Evolutionary conservation across 2,113 vertebrate species (phyloP).

Genomic region (Aphyosemion australe): DNA sequence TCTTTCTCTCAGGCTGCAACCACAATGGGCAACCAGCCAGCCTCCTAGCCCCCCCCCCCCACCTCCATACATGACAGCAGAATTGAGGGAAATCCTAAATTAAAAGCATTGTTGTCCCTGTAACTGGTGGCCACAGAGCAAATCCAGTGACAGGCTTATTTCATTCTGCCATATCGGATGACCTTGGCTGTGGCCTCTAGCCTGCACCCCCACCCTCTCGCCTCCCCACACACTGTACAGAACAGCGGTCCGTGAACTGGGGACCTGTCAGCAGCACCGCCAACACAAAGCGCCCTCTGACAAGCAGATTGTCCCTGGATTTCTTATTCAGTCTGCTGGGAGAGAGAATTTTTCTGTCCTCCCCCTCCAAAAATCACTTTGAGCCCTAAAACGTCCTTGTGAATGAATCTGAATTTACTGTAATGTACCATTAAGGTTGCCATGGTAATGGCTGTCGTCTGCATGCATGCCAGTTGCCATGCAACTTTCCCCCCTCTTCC

Average conservation of each 20-base stretch:
- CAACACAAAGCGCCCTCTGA: slow-evolving; percentile 27
- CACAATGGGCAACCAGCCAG: slow-evolving; percentile 41
- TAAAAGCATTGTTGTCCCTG: slow-evolving; percentile 66
- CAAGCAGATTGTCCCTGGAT: slow-evolving; percentile 2
- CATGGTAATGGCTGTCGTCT: slow-evolving; percentile 67
- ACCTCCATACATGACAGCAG: slow-evolving; percentile 46
- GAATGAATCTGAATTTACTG: slow-evolving; percentile 67
- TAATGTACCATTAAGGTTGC: slow-evolving; percentile 70
- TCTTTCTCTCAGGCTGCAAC: slow-evolving; percentile 46
- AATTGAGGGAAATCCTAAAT: slow-evolving; percentile 70
- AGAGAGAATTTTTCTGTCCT: slow-evolving; percentile 28
- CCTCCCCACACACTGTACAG: slow-evolving; percentile 43
- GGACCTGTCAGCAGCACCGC: slow-evolving; percentile 18
- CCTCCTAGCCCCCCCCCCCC: slow-evolving; percentile 24
- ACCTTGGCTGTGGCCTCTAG: slow-evolving; percentile 65
- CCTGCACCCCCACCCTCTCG: slow-evolving; percentile 16
- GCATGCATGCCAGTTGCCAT: slow-evolving; percentile 73
- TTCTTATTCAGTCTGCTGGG: slow-evolving; percentile 3
- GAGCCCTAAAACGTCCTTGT: slow-evolving; percentile 52
- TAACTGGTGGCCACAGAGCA: slow-evolving; percentile 29
- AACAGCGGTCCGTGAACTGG: slow-evolving; percentile 25
- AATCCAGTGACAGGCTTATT: slow-evolving; percentile 65
- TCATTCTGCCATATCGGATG: slow-evolving; percentile 54
- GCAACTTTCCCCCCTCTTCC: slow-evolving; percentile 43
- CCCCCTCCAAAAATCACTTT: slow-evolving; percentile 13